phyloP scores from a whole-genome alignment of 2,888 invertebrate genomes.

The Drosophila multiciliata region DNA sequence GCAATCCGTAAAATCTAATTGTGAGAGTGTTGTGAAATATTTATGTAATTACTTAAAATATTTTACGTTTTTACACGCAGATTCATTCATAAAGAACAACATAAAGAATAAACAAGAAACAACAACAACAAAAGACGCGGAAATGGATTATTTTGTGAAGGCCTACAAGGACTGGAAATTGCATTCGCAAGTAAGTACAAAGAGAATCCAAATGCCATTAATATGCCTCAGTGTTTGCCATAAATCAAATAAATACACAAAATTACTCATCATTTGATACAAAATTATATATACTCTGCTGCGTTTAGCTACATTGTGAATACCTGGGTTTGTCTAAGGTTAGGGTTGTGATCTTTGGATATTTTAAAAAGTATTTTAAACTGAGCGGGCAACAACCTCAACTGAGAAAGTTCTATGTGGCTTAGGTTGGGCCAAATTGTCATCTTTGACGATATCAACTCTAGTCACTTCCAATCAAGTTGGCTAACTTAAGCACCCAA shows the following conservation, averaged over 20 bases:
- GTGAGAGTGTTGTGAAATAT: conserved; percentile 47
- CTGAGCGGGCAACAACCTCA: background rate
- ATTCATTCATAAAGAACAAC: conserved; percentile 36
- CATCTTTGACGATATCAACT: background rate
- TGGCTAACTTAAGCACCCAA: background rate
- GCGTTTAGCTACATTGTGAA: background rate
- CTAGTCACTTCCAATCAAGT: background rate
- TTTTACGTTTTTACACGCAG: conserved; percentile 58
- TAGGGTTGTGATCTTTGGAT: conserved; percentile 26
- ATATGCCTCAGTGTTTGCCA: background rate
- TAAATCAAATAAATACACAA: conserved; percentile 5
- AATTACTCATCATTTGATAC: background rate
- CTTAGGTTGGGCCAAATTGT: conserved; percentile 5
- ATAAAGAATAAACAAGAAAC: conserved; percentile 17
- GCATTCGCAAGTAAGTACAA: conserved; percentile 83
- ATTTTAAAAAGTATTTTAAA: conserved; percentile 1
- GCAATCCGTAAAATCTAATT: conserved; percentile 4
- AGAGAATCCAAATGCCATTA: conserved; percentile 8
- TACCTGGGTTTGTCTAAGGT: conserved; percentile 37
- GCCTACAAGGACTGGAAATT: conserved; percentile 85
- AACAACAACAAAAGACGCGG: conserved; percentile 48
- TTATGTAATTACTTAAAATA: conserved; percentile 32
- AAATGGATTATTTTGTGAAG: conserved; percentile 85
- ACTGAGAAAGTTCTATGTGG: background rate
- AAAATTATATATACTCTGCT: background rate